These are phyloP conservation scores for Mongoloraphidia duomilia DNA, from an alignment of 2,888 invertebrate species.

Conservation along the genomic window DNA sequence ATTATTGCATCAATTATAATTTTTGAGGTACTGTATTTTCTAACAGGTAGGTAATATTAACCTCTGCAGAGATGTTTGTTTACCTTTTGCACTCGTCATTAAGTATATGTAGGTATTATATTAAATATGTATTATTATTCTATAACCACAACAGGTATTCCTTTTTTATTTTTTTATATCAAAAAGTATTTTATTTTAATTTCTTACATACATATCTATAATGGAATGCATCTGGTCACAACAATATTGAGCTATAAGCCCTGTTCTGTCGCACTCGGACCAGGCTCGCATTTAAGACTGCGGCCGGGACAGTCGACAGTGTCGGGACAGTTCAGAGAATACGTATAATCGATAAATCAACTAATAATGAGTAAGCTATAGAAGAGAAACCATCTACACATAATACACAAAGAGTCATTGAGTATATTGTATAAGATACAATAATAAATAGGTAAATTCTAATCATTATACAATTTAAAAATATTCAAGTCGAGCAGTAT, in stretches of 20 bases:
- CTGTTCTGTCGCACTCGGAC: conserved; percentile 22
- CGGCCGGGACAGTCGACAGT: conserved; percentile 23
- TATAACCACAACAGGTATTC: too few relatives aligned
- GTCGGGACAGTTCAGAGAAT: conserved; percentile 5
- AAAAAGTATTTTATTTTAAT: conserved; percentile 14
- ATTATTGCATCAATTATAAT: conserved; percentile 39
- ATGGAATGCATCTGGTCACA: conserved; percentile 34
- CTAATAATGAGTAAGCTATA: too few relatives aligned
- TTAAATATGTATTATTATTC: conserved; percentile 18
- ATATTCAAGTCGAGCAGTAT: conserved; percentile 17
- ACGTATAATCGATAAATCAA: too few relatives aligned
- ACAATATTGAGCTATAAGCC: conserved; percentile 34
- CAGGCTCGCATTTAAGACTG: conserved; percentile 16
- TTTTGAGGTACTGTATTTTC: conserved; percentile 35
- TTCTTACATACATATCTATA: conserved; percentile 13
- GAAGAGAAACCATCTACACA: conserved; percentile 5
- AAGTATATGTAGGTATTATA: conserved; percentile 26
- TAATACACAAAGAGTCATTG: conserved; percentile 4
- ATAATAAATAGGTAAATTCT: not conserved
- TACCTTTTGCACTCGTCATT: conserved; percentile 30
- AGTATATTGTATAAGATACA: not conserved
- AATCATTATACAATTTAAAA: conserved; percentile 16
- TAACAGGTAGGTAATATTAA: conserved; percentile 19
- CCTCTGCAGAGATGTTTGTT: conserved; percentile 30
- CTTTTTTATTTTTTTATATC: conserved; percentile 7